A percentile compares a stretch with the other conserved stretches of the same genome.
Conservation (phyloP, 1,140 invertebrate genomes). For the Notospermus geniculatus region DNA sequence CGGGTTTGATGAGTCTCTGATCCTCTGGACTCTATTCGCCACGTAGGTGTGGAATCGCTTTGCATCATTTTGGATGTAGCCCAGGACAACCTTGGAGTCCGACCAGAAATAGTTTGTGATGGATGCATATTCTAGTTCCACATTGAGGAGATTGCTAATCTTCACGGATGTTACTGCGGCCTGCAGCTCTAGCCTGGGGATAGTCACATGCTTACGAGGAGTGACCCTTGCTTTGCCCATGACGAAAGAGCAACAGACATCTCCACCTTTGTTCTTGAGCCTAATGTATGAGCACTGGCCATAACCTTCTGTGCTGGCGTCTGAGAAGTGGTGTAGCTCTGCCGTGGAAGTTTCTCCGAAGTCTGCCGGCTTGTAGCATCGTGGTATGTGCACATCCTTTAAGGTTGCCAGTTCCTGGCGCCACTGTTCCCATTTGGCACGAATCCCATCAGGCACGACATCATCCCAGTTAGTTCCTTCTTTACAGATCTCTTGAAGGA, state of each 20-base stretch:
- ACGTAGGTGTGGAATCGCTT: no score
- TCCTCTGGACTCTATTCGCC: no score
- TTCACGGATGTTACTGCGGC: no score
- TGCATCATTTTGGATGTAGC: no score
- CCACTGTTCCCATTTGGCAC: not conserved
- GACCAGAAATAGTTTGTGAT: no score
- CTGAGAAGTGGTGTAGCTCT: not conserved
- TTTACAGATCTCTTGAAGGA: not conserved
- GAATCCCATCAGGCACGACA: not conserved
- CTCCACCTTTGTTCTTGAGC: not conserved
- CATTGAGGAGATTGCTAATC: no score
- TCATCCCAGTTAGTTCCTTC: not conserved
- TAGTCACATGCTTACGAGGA: not conserved
- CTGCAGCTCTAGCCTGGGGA: not conserved
- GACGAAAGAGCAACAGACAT: not conserved
- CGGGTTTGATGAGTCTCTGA: no score
- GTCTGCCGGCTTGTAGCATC: not conserved
- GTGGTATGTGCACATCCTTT: not conserved
- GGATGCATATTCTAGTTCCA: no score
- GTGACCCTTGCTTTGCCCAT: not conserved
- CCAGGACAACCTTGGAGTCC: no score
- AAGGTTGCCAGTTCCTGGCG: not conserved
- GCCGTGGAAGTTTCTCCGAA: not conserved
- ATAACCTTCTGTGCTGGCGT: not conserved
- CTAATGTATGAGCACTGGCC: not conserved